These are phyloP conservation scores for Drepana arcuata DNA, from an alignment of 1,140 invertebrate genomes.

Conservation along the genomic window DNA sequence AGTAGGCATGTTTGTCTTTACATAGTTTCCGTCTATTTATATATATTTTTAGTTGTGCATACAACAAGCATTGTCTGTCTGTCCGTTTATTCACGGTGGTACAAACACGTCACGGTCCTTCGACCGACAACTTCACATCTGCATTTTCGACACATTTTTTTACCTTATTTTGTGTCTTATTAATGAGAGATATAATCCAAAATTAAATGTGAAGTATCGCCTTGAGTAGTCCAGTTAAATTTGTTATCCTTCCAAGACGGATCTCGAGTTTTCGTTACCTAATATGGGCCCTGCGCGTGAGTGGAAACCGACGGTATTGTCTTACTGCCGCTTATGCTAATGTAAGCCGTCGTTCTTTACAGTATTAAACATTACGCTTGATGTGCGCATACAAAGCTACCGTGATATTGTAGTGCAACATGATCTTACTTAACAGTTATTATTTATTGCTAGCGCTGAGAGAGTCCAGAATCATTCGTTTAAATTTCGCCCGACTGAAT, in stretches of 20 bases:
- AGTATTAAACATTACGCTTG: slow-evolving; percentile 1
- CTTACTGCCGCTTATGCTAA: slow-evolving; percentile 41
- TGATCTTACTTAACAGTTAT: too few species aligned
- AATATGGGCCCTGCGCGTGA: slow-evolving; percentile 46
- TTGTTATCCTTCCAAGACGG: slow-evolving; percentile 26
- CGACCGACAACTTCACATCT: slow-evolving; percentile 11
- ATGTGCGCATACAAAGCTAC: too few species aligned
- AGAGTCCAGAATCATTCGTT: too few species aligned
- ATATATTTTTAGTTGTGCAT: slow-evolving; percentile 34
- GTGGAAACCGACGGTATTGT: slow-evolving; percentile 40
- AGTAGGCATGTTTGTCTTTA: too few species aligned
- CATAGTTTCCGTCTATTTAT: too few species aligned
- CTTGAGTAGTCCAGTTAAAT: too few species aligned
- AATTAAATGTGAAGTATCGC: too few species aligned
- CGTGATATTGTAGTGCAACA: too few species aligned
- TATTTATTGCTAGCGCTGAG: too few species aligned
- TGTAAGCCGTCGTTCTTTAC: slow-evolving; percentile 17
- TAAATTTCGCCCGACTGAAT: too few species aligned
- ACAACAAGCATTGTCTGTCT: slow-evolving; percentile 33
- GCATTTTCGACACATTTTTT: neutral
- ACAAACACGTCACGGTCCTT: slow-evolving; percentile 51
- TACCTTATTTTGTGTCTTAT: slow-evolving; percentile 9
- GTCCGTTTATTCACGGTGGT: slow-evolving; percentile 59
- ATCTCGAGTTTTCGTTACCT: slow-evolving; percentile 41
- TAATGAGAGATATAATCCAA: neutral